Evolutionary conservation across 1,140 invertebrate species (phyloP), one percentile per base, ranked within the genome.

Genomic region (Bradysia coprophila): DNA sequence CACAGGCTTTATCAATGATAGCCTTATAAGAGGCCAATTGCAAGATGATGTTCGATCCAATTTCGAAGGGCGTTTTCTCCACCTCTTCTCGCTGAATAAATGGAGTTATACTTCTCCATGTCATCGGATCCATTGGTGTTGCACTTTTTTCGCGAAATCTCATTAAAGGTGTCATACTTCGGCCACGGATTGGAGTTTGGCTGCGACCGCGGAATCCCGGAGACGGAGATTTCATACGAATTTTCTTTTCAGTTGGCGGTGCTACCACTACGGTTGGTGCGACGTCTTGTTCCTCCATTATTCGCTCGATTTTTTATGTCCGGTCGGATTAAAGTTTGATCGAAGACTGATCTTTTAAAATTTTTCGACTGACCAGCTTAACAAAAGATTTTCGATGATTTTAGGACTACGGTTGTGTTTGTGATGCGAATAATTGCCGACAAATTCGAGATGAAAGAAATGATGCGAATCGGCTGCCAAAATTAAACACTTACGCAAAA

Each of bases 51-150:
- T 57, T 56, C 22, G 49, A 40, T 1, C 58, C 58, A 32, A 61
- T 46, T 38, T 61, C 58, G 42, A 61, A 61, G 21, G 58, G 58
- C 31, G 58, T 60, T 47, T 60, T 60, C 42, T 61, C 58, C 38
- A 56, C 55, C 16, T 59, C 57, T 41, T 60, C 57, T n/a, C 57
- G 55, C 38, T 56, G 56, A 28, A 60, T 43, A 42, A 60, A 60
- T 0, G 57, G 57, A 10, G 57, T 60, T 24, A 60, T 60, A 42
- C 57, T 60, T 13, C 57, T 54, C 55, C 54, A 57, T 48, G 53
- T 54, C n/a, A n/a, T n/a, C n/a, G n/a, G n/a, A n/a, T n/a, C n/a
- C 21, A 57, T 57, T 1, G 57, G 57, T 33, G 57, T 60, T 28
- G 55, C 55, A 48, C 57, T 60, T 37, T 57, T 51, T 38, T 38